Evolutionary conservation across 2,888 invertebrate species (phyloP).

Genomic region (Acleris emargana): DNA sequence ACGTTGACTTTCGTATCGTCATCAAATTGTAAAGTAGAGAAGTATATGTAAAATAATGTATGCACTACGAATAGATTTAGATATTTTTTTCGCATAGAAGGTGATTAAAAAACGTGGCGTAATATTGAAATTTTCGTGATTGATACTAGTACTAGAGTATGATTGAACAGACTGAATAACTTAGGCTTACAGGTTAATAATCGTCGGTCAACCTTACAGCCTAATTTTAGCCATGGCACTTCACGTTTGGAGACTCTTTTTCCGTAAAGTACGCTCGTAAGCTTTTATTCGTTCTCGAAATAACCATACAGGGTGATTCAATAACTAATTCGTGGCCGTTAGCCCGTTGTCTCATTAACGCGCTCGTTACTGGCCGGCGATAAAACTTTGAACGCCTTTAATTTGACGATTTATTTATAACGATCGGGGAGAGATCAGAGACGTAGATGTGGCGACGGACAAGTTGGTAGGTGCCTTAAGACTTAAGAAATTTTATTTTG

Average conservation of each 20-base stretch:
- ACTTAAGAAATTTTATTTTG: not conserved
- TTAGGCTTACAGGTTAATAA: too few species aligned
- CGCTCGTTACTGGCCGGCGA: conserved; percentile 42
- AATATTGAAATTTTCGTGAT: too few species aligned
- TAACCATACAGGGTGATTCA: conserved; percentile 40
- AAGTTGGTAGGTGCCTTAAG: not conserved
- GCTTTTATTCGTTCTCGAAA: conserved; percentile 14
- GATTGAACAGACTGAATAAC: too few species aligned
- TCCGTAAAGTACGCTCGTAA: not conserved
- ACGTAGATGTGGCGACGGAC: conserved; percentile 19
- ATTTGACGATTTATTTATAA: conserved; percentile 72
- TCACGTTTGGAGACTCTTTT: not conserved
- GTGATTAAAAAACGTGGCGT: too few species aligned
- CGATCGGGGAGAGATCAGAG: conserved; percentile 19
- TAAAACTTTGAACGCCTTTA: conserved; percentile 59
- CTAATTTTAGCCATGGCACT: too few species aligned
- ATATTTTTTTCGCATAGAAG: too few species aligned
- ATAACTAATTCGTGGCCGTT: conserved; percentile 55
- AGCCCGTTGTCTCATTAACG: conserved; percentile 72
- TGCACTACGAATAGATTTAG: too few species aligned
- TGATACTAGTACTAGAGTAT: too few species aligned
- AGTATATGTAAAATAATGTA: too few species aligned
- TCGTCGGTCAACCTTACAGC: too few species aligned
- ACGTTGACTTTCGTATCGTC: too few species aligned
- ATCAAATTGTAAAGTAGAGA: too few species aligned